Evolutionary conservation across 2,797 vertebrate species (phyloP).

Genomic region (Intellagama lesueurii): DNA sequence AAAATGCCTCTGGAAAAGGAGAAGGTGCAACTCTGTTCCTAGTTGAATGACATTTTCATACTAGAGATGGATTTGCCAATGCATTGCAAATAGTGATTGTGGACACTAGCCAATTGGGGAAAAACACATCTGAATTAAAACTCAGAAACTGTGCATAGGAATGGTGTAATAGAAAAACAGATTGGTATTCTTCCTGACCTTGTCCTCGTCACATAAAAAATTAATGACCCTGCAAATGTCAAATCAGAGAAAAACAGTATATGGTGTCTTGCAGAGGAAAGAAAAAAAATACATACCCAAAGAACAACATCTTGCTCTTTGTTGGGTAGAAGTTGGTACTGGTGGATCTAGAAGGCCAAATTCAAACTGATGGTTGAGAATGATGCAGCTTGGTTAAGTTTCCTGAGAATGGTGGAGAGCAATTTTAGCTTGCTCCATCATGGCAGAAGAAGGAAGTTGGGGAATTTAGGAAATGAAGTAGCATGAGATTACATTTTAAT

Average conservation of each 20-base stretch:
- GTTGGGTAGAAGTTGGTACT: too few species aligned
- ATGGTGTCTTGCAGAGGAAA: too few species aligned
- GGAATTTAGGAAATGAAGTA: too few species aligned
- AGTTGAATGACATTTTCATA: not conserved
- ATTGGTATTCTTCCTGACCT: not conserved
- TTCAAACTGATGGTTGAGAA: too few species aligned
- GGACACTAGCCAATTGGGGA: not conserved
- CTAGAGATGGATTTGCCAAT: not conserved
- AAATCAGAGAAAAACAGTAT: not conserved
- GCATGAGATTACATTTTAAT: too few species aligned
- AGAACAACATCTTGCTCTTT: too few species aligned
- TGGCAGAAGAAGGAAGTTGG: too few species aligned
- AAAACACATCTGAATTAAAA: not conserved
- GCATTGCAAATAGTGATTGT: not conserved
- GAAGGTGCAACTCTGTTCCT: not conserved
- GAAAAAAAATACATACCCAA: too few species aligned
- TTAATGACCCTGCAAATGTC: not conserved
- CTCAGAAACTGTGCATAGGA: not conserved
- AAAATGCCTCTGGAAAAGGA: not conserved
- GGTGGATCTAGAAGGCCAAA: too few species aligned
- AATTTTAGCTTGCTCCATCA: too few species aligned
- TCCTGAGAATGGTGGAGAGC: too few species aligned
- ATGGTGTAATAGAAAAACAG: not conserved
- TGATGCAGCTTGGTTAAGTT: too few species aligned
- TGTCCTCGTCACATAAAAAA: not conserved